phyloP scores from a whole-genome alignment of 2,113 vertebrate species.

The Ondatra zibethicus region DNA sequence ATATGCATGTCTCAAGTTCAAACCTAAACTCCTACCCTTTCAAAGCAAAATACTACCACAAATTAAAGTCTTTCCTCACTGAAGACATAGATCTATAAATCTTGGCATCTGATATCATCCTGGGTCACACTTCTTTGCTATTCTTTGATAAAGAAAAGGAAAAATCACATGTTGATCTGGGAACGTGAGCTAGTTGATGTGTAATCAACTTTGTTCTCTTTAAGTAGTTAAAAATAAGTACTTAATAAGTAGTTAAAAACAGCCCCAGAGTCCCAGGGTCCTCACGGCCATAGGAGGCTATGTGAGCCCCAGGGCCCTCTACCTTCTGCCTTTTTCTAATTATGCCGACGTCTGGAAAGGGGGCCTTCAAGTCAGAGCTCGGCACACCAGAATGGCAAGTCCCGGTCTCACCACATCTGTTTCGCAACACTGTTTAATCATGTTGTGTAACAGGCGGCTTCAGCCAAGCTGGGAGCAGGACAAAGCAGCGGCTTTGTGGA shows the following conservation, averaged over 20 bases:
- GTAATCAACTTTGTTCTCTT: not conserved
- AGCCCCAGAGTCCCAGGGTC: not conserved
- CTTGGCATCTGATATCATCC: not conserved
- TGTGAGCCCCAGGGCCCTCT: not conserved
- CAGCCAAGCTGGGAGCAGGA: rapidly evolving
- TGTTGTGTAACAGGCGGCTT: not conserved
- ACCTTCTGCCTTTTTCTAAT: not conserved
- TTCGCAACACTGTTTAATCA: not conserved
- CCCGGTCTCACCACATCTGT: no score
- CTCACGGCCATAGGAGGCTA: no score
- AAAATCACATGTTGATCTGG: not conserved
- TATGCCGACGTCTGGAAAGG: not conserved
- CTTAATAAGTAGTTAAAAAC: not conserved
- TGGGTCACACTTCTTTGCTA: not conserved
- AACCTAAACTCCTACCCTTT: not conserved
- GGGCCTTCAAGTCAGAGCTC: not conserved
- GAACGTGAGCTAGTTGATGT: not conserved
- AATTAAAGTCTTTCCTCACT: not conserved
- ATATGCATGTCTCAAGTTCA: not conserved
- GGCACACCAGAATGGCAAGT: not conserved
- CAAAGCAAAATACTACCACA: not conserved
- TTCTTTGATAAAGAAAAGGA: not conserved
- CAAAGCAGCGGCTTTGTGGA: not conserved
- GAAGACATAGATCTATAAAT: not conserved
- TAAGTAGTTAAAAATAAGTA: not conserved